Base-by-base conservation (phyloP, 2,888 invertebrate genomes). In the Saturnia japonica region DNA sequence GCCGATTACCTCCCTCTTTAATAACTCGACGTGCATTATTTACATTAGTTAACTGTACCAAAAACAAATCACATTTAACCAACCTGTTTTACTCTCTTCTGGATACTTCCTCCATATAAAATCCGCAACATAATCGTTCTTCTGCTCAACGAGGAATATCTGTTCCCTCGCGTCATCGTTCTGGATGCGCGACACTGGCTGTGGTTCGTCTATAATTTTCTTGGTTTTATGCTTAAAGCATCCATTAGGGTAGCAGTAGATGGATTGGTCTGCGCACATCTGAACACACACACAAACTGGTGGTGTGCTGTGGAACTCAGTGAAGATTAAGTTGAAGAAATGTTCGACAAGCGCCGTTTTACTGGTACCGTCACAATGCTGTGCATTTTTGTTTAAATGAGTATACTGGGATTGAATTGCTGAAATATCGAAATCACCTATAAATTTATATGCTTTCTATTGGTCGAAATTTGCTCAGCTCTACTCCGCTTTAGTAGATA, bases 241-340 rank as follows among this genome's bases (percentile, higher is more conserved):
- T 0, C 90, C 89, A 64, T 88, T 91, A 0, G 93, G 93, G 70
- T 91, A 92, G 74, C 93, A 93, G 74, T 92, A 93, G 0, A 90
- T 90, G 0, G 91, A 82, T 71, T 89, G 89, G 0, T 85, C 82
- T 0, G 74, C 70, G 57, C 93, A 92, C 88, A 91, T 91, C 76
- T 91, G 89, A 0, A 92, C 90, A 71, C 93, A 93, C 0, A 90
- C 86, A 54, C 93, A 93, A 0, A 85, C 79, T 0, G 93, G 92
- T 2, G 88, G 88, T 0, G 78, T 80, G 16, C 74, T 81, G 11
- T 88, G 88, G 69, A 91, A 92, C 71, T 93, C 91, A 1, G 84
- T 80, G 75, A 93, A 92, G 67, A 92, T 86, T 1, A 89, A 75
- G 68, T 89, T 89, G 76, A 93, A 93, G 74, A 93, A 93, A 69